phyloP scores from a whole-genome alignment of 2,797 vertebrate genomes.

The Otus scops region DNA sequence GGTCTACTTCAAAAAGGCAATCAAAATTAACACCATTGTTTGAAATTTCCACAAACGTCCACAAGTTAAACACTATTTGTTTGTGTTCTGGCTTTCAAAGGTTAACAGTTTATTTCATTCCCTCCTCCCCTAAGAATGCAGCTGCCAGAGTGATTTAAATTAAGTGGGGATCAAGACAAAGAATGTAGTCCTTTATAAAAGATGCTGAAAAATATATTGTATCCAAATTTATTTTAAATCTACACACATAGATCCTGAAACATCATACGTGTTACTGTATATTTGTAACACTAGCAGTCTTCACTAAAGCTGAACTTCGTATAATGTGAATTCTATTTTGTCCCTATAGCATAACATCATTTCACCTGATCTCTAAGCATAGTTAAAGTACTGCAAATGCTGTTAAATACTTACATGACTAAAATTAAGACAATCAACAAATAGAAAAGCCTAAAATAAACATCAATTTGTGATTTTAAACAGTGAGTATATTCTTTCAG shows the following conservation, averaged over 20 bases:
- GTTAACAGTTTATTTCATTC: neutral
- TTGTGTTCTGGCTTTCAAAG: slow-evolving; percentile 11
- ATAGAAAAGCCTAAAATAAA: neutral
- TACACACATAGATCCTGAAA: neutral
- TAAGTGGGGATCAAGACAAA: neutral
- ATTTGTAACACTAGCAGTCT: neutral
- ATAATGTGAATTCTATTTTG: neutral
- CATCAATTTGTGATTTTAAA: neutral
- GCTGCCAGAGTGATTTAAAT: neutral
- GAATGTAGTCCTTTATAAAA: neutral
- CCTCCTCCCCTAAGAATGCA: neutral
- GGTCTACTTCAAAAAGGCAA: slow-evolving; percentile 25
- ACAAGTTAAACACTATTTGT: neutral
- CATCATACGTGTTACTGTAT: neutral
- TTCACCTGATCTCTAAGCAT: neutral
- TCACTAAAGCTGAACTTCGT: neutral
- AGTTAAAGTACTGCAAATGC: neutral
- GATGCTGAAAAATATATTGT: neutral
- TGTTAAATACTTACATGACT: neutral
- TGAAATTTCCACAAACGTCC: neutral
- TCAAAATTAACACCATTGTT: slow-evolving; percentile 21
- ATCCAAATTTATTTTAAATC: neutral
- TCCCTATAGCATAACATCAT: neutral
- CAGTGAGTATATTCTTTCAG: neutral
- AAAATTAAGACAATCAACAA: neutral